Conservation (phyloP, 92 coral and sea anemone genomes). For the Heliopora coerulea region DNA sequence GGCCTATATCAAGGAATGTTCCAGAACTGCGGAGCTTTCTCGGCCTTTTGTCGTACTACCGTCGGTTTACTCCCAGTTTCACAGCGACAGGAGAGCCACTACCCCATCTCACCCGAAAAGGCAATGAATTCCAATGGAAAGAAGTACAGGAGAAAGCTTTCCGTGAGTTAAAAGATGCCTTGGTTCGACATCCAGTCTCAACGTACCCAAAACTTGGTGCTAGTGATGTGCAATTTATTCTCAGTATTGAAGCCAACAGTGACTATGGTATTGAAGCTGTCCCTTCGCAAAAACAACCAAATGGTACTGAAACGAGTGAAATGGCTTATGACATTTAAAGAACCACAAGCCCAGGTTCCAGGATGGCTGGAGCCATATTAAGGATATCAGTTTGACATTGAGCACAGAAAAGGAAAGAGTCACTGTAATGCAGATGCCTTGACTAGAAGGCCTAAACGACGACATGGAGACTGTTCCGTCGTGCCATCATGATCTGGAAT, state of each 20-base stretch:
- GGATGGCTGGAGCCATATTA: too few relatives aligned
- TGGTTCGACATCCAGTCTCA: slow-evolving; percentile 41
- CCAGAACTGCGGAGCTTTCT: slow-evolving; percentile 42
- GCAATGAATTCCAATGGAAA: slow-evolving; percentile 47
- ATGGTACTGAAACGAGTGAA: slow-evolving; percentile 48
- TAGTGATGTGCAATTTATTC: slow-evolving; percentile 12
- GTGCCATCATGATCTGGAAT: too few relatives aligned
- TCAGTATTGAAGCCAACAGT: background rate
- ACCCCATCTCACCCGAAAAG: background rate
- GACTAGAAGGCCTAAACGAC: too few relatives aligned
- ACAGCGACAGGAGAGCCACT: slow-evolving; percentile 40
- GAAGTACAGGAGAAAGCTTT: slow-evolving; percentile 43
- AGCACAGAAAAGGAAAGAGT: too few relatives aligned
- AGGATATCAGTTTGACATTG: too few relatives aligned
- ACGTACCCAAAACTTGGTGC: slow-evolving; percentile 58
- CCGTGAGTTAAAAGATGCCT: slow-evolving; percentile 24
- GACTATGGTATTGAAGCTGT: slow-evolving; percentile 46
- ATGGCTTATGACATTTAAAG: too few relatives aligned
- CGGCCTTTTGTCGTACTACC: slow-evolving; percentile 44
- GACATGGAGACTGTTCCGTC: too few relatives aligned
- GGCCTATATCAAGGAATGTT: too few relatives aligned
- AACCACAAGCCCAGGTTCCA: too few relatives aligned
- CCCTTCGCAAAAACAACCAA: slow-evolving; percentile 40
- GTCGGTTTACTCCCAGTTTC: slow-evolving; percentile 34
- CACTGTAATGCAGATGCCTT: background rate